Evolutionary conservation across 2,888 invertebrate species (phyloP).

Genomic region (Synergus itoensis): DNA sequence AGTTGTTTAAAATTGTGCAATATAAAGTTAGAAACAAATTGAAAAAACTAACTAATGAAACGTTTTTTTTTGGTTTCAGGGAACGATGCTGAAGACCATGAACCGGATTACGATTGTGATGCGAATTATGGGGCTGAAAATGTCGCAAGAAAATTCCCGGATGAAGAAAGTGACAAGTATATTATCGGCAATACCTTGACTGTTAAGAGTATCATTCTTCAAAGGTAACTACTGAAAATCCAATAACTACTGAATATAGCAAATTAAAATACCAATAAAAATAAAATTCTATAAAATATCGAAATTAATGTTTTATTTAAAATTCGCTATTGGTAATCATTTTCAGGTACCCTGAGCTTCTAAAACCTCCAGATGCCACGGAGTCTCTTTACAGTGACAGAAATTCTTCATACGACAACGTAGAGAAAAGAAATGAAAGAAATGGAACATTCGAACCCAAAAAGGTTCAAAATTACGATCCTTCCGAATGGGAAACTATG

Average conservation of each 20-base stretch:
- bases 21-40: slow-evolving; percentile 1
- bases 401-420: slow-evolving; percentile 89
- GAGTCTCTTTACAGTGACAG: slow-evolving; percentile 74
- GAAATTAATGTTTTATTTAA: too few species aligned
- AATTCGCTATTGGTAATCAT: background rate
- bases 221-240: slow-evolving; percentile 79
- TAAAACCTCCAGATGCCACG: slow-evolving; percentile 80
- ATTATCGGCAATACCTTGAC: slow-evolving; percentile 83
- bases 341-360: slow-evolving; percentile 85
- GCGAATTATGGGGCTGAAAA: slow-evolving; percentile 77
- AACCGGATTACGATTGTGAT: slow-evolving; percentile 80
- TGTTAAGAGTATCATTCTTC: slow-evolving; percentile 89
- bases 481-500: slow-evolving; percentile 75
- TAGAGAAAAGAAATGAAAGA: slow-evolving; percentile 79
- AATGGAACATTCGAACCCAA: slow-evolving; percentile 70
- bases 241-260: background rate
- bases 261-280: background rate
- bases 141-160: slow-evolving; percentile 76
- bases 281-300: too few species aligned
- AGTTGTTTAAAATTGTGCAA: background rate
- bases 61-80: slow-evolving; percentile 69
- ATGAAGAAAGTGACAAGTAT: slow-evolving; percentile 73
- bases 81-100: slow-evolving; percentile 80
- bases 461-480: slow-evolving; percentile 69
- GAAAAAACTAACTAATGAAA: background rate